These are phyloP conservation scores for Lagopus leucura DNA, from an alignment of 2,113 vertebrate genomes.

Conservation along the genomic window DNA sequence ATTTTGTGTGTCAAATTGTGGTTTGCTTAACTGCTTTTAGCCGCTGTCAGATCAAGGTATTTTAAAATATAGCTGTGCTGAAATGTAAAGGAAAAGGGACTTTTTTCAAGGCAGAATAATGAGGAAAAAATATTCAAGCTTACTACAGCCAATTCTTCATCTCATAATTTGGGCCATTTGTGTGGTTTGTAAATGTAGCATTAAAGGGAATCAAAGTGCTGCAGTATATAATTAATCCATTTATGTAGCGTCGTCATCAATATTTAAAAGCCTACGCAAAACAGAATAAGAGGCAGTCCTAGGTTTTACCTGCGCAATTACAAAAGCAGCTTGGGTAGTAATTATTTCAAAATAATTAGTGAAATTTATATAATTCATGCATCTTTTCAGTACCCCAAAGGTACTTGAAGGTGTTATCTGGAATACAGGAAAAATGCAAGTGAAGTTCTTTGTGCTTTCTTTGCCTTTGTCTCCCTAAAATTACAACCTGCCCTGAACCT, in stretches of 20 bases:
- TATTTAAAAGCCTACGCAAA: conserved; percentile 48
- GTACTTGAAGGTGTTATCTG: background rate
- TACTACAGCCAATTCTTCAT: conserved; percentile 13
- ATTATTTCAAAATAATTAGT: conserved; percentile 39
- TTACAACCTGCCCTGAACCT: background rate
- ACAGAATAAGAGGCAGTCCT: background rate
- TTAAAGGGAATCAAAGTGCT: conserved; percentile 48
- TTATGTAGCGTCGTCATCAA: conserved; percentile 27
- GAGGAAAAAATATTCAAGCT: background rate
- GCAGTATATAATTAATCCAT: conserved; percentile 49
- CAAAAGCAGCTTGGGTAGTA: background rate
- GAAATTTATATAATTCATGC: background rate
- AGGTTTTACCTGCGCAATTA: conserved; percentile 26
- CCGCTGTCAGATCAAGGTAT: background rate
- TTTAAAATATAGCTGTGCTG: background rate
- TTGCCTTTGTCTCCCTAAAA: background rate
- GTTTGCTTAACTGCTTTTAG: background rate
- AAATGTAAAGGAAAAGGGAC: background rate
- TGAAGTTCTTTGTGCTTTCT: background rate
- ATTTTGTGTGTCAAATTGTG: background rate
- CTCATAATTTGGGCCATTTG: conserved; percentile 15
- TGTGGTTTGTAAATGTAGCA: conserved; percentile 58
- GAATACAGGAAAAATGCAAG: background rate
- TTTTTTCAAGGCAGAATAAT: conserved; percentile 4
- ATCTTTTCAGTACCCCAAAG: background rate